Base-by-base conservation (phyloP, 2,888 invertebrate species). In the Patella caerulea region DNA sequence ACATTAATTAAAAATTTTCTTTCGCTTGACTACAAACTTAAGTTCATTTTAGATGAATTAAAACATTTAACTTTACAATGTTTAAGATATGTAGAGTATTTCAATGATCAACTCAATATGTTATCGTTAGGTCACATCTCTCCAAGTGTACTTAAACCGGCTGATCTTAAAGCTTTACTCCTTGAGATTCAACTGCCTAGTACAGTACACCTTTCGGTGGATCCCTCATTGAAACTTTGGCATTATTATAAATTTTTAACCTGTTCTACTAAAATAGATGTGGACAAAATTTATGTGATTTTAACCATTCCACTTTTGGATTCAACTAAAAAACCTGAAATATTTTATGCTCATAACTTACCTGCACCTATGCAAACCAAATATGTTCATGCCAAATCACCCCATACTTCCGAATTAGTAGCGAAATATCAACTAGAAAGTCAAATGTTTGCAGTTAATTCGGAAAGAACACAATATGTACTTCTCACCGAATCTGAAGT, bases 101-200 rank as follows among this genome's bases (percentile, higher is more conserved):
- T 56, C 19, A 59, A 59, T n/a, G 19, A n/a, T 7, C 59, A 59
- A 59, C 17, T 59, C 17, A 59, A 59, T 59, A 7, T 12, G 17
- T 59, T 59, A 59, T 59, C 59, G 14, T 59, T 59, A 59, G 59
- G 59, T 59, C 59, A 59, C 19, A n/a, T 59, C 17, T 59, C 59
- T n/a, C 59, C 59, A 7, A 59, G 59, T 5, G 19, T 12, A 59
- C 17, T 59, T 59, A 59, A 17, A 59, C 59, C 59, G 17, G 15
- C 17, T 19, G 19, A 19, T 59, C 19, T 59, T n/a, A 17, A 19
- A 59, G 3, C 17, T 4, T 19, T 59, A n/a, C 19, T 59, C 17
- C 17, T 12, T 59, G 59, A 59, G 17, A 59, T 59, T 59, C 59
- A 59, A 59, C 19, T 59, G 7, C 59, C 59, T 4, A 17, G 17